Base-by-base conservation (phyloP, 1,140 invertebrate genomes). In the Zelostemma sp. region DNA sequence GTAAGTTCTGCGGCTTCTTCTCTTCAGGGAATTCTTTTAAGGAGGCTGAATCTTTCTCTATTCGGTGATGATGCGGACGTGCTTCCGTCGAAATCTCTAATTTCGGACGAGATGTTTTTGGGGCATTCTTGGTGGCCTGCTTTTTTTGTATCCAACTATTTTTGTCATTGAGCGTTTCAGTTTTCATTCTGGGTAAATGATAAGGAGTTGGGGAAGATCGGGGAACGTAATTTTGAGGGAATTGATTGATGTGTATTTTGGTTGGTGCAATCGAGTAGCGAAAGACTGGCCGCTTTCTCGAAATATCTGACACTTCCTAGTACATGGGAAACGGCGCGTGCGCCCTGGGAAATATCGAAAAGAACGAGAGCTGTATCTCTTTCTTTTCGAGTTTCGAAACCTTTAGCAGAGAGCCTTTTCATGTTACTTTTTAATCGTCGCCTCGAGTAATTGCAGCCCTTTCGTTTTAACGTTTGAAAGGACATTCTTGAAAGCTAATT, bases 251-350 rank as follows among this genome's bases (percentile, higher is more conserved):
- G 2, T n/a, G 12, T 38, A 38, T 41, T 41, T 41, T 41, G 6
- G 40, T 3, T 3, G 21, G 21, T 16, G 25, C n/a, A 38, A 43
- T 63, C 51, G 21, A 55, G 51, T 38, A 31, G 25, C 11, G 11
- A 18, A 21, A 55, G 15, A 55, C 14, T 51, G 40, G 2, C 35
- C 9, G 38, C 41, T 60, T 55, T 56, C 43, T 58, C 55, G 58
- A 62, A 62, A 62, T 68, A 62, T 58, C 65, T 18, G 48, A 68
- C 33, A 54, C 43, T 50, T 68, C 58, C 58, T 54, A 43, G 31
- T 21, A 54, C n/a, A 49, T 21, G 35, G 12, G 3, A 6, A 11
- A 35, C 25, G 2, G 12, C 58, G 65, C 65, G 62, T 68, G 65
- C 65, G 65, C 35, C 8, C 31, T 11, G 45, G 57, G 17, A 68